These are phyloP conservation scores for Lepilemur septentrionalis DNA, from an alignment of 2,797 vertebrate species.

Conservation along the genomic window DNA sequence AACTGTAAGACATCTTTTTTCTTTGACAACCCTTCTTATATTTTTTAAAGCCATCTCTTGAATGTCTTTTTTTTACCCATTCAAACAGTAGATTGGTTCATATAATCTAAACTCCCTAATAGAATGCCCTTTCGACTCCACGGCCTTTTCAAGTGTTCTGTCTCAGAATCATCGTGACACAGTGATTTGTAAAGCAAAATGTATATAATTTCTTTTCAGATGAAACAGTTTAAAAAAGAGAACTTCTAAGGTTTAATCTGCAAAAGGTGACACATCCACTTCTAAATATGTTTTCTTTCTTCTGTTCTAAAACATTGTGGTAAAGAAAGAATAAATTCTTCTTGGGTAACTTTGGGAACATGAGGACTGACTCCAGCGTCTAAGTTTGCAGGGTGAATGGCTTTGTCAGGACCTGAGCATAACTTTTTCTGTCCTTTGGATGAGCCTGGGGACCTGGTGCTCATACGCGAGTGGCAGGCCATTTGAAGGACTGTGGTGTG, in stretches of 20 bases:
- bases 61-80: slow-evolving; percentile 61
- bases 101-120: slow-evolving; percentile 75
- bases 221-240: slow-evolving; percentile 1
- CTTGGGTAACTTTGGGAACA: neutral
- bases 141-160: slow-evolving; percentile 66
- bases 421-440: neutral
- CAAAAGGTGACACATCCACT: neutral
- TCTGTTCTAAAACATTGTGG: neutral
- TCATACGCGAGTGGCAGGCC: neutral
- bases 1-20: slow-evolving; percentile 80
- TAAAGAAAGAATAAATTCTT: neutral
- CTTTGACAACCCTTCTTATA: slow-evolving; percentile 81
- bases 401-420: neutral
- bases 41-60: slow-evolving; percentile 77
- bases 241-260: slow-evolving; percentile 6
- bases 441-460: neutral
- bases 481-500: neutral
- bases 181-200: slow-evolving; percentile 53
- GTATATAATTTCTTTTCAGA: slow-evolving; percentile 19
- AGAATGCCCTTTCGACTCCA: slow-evolving; percentile 68
- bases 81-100: slow-evolving; percentile 71
- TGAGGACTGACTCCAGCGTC: neutral
- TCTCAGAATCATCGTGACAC: neutral
- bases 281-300: neutral
- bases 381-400: neutral